phyloP scores from a whole-genome alignment of 2,797 vertebrate species.

The Rhabdomys pumilio region DNA sequence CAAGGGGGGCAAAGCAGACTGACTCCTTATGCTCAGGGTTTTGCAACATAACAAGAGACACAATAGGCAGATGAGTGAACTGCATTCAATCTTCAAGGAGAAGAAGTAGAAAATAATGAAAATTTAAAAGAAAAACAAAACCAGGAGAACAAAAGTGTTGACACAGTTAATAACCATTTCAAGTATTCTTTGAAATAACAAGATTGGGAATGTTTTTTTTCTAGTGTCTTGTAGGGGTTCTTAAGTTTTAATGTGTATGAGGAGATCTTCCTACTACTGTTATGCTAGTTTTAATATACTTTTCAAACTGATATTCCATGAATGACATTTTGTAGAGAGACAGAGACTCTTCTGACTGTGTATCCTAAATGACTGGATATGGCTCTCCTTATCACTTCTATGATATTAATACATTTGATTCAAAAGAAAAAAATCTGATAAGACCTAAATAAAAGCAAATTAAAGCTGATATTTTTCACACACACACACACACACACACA shows the following conservation, averaged over 20 bases:
- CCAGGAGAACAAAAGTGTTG: not conserved
- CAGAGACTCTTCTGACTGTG: not conserved
- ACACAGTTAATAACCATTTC: not conserved
- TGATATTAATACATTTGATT: slow-evolving; percentile 9
- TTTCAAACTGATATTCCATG: not conserved
- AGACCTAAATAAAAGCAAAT: slow-evolving; percentile 26
- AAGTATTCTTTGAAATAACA: not conserved
- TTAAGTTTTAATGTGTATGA: not conserved
- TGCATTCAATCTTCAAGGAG: not conserved
- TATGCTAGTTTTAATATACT: not conserved
- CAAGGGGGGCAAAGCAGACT: not conserved
- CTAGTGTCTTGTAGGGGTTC: not conserved
- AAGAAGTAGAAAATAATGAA: not conserved
- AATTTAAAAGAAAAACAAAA: not conserved
- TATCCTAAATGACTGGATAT: not conserved
- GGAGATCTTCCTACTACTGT: not conserved
- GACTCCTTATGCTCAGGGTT: not conserved
- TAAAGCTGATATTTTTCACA: not conserved
- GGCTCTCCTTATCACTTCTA: not conserved
- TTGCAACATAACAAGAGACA: not conserved
- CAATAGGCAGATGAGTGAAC: not conserved
- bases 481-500: too few relatives aligned
- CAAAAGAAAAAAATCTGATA: slow-evolving; percentile 22
- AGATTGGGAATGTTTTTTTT: not conserved
- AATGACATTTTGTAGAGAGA: not conserved